Conservation (phyloP, 2,888 invertebrate genomes). For the Lepidocyrtinus sp. region DNA sequence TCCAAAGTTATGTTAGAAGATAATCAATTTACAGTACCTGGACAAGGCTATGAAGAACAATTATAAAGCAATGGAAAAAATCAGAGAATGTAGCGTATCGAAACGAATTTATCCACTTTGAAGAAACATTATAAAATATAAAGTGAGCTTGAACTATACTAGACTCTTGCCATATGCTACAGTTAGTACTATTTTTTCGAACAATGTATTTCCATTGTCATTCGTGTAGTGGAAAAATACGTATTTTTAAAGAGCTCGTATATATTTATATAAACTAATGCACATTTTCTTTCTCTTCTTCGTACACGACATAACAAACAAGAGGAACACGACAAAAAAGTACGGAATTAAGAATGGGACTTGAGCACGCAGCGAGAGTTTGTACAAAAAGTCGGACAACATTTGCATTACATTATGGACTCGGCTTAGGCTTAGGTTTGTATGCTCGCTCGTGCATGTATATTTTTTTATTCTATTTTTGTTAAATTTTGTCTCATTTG, state of each 20-base stretch:
- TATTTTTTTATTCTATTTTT: conserved; percentile 35
- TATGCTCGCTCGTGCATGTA: too few relatives aligned
- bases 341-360: conserved; percentile 29
- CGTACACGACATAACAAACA: too few relatives aligned
- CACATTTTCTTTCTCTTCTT: neutral
- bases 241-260: neutral
- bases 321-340: neutral
- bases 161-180: conserved; percentile 2
- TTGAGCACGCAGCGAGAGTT: conserved; percentile 41
- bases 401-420: conserved; percentile 28
- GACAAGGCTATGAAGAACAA: neutral
- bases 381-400: neutral
- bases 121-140: neutral
- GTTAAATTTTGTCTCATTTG: conserved; percentile 31
- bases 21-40: conserved; percentile 4
- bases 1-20: neutral
- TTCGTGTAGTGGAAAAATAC: neutral
- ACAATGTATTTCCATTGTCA: conserved; percentile 1
- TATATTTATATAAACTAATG: neutral
- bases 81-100: conserved; percentile 10
- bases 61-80: neutral
- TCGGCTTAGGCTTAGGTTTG: too few relatives aligned
- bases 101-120: conserved; percentile 2
- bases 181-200: too few relatives aligned
- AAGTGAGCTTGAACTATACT: neutral